Conservation (phyloP, 2,113 vertebrate species). For the Rhinichthys klamathensis region DNA sequence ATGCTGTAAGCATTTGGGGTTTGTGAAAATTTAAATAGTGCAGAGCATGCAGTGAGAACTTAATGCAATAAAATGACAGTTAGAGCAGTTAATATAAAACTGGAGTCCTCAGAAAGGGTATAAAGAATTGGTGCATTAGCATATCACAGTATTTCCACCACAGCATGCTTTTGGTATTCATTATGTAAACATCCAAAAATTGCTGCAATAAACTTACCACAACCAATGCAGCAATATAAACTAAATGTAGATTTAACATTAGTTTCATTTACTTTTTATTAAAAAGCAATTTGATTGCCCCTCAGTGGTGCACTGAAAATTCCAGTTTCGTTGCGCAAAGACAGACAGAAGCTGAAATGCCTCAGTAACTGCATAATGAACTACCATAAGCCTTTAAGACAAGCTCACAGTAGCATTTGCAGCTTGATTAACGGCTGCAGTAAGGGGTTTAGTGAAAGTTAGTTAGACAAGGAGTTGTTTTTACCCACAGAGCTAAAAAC, state of each 20-base stretch:
- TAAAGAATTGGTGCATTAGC: slow-evolving; percentile 1
- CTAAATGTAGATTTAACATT: neutral
- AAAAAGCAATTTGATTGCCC: neutral
- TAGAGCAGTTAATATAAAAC: slow-evolving; percentile 58
- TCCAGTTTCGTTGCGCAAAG: slow-evolving; percentile 39
- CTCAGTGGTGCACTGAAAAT: slow-evolving; percentile 28
- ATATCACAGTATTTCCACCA: slow-evolving; percentile 31
- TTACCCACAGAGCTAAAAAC: slow-evolving; percentile 83
- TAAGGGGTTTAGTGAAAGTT: slow-evolving; percentile 54
- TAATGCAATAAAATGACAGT: slow-evolving; percentile 27
- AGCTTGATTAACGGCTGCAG: slow-evolving; percentile 35
- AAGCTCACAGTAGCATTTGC: slow-evolving; percentile 41
- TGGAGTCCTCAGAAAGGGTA: slow-evolving; percentile 43
- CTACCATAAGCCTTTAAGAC: slow-evolving; percentile 34
- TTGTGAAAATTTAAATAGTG: neutral
- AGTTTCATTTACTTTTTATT: neutral
- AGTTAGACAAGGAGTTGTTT: slow-evolving; percentile 69
- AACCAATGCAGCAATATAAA: slow-evolving; percentile 4
- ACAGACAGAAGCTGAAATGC: slow-evolving; percentile 41
- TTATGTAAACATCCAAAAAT: slow-evolving; percentile 23
- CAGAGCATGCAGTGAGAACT: slow-evolving; percentile 33
- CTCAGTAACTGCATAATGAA: slow-evolving; percentile 28
- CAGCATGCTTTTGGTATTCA: slow-evolving; percentile 1
- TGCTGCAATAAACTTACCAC: slow-evolving; percentile 28
- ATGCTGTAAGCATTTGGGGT: slow-evolving; percentile 27